Conservation (phyloP, 53 echinoderm and acorn worm species). For the Stichopus horrens region DNA sequence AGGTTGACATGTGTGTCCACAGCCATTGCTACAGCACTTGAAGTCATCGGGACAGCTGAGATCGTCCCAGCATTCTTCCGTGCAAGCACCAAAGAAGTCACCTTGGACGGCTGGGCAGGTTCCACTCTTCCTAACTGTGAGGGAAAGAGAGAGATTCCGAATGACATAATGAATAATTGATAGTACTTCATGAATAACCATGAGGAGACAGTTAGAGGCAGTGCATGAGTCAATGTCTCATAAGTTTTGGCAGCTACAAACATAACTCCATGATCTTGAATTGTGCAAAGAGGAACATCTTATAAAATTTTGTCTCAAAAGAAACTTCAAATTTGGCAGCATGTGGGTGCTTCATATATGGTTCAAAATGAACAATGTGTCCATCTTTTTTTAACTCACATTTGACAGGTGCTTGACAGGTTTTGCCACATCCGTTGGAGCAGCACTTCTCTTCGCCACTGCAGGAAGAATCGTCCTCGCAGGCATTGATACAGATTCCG, state of each 20-base stretch:
- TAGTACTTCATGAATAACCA: no score
- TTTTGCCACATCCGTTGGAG: conserved; percentile 62
- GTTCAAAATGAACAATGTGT: neutral
- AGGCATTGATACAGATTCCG: conserved; percentile 61
- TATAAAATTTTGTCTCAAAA: no score
- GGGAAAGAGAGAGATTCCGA: neutral
- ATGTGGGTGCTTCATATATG: no score
- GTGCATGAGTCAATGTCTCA: no score
- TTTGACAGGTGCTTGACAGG: conserved; percentile 50
- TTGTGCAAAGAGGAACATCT: no score
- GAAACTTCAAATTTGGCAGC: no score
- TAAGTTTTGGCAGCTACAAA: no score
- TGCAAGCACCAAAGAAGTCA: conserved; percentile 32
- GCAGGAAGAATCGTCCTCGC: conserved; percentile 59
- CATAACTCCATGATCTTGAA: no score
- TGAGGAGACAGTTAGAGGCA: no score
- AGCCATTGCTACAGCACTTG: conserved; percentile 62
- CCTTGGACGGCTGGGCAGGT: conserved; percentile 36
- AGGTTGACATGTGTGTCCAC: conserved; percentile 42
- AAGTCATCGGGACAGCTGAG: conserved; percentile 42
- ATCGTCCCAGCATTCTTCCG: conserved; percentile 44
- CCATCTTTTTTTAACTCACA: conserved; percentile 5
- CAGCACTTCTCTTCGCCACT: conserved; percentile 57
- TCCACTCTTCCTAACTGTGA: conserved; percentile 52
- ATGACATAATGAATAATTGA: no score